Evolutionary conservation across 2,888 invertebrate species (phyloP), one percentile per base, ranked within the genome.

Genomic region (Sphinx pinastri): DNA sequence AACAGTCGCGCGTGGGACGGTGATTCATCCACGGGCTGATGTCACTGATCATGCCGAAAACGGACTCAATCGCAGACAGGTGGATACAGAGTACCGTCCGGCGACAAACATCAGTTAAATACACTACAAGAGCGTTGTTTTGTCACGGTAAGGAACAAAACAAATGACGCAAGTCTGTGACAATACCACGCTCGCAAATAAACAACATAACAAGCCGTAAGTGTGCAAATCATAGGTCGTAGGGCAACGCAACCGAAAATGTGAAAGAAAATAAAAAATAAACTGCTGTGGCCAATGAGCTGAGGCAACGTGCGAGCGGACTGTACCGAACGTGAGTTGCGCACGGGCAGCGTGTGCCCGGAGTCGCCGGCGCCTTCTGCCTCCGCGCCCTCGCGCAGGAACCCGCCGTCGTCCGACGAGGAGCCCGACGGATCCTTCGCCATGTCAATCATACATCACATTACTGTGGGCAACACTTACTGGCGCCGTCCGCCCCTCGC

Each of bases 281-380:
- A 38, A 16, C 49, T 47, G 63, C 47, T 19, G 63, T 63, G 63
- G 63, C 63, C 47, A 19, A 58, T 57, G 52, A 67, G 68, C 49
- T 68, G 75, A 81, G 81, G 78, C 75, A 77, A 71, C 63, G 78
- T 79, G 83, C 79, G 82, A 81, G 83, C 81, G 77, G 76, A 83
- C 85, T 83, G 88, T 94, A 94, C 93, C 93, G 93, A 93, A 90
- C 92, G 87, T 74, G 92, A 92, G 90, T 87, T 89, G 91, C 94
- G 93, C 88, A 93, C 94, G 89, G 94, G 94, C 90, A 94, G 90
- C 86, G 94, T 94, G 90, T 93, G 91, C 70, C 93, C 94, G 73
- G 93, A 81, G 83, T 91, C 93, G 74, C 82, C 88, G 74, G 85
- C 85, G 76, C 79, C 86, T 76, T 89, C 90, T 77, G 76, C 85